phyloP scores from a whole-genome alignment of 64 coral and sea anemone genomes.

The Orbicella faveolata region DNA sequence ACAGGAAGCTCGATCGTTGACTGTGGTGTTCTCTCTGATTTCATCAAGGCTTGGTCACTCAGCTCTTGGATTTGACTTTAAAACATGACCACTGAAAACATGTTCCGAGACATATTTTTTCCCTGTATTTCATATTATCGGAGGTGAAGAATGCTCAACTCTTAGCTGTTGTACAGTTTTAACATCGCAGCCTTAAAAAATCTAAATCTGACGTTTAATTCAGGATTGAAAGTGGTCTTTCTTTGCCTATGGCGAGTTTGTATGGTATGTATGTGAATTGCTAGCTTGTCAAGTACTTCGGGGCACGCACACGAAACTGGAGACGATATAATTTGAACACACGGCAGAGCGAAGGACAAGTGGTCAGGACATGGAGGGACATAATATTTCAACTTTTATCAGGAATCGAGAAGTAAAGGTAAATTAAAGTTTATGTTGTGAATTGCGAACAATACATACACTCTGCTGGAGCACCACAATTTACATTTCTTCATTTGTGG shows the following conservation, averaged over 20 bases:
- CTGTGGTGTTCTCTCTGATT: not conserved
- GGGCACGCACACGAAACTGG: constrained; percentile 17
- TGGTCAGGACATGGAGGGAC: not conserved
- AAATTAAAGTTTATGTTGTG: not conserved
- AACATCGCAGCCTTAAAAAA: not conserved
- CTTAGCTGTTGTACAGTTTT: constrained; percentile 1
- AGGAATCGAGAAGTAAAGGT: constrained; percentile 43
- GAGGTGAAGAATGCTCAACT: not conserved
- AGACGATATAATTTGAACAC: not conserved
- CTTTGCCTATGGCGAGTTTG: not conserved
- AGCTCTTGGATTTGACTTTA: constrained; percentile 9
- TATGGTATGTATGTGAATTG: not conserved
- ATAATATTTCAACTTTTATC: constrained; percentile 26
- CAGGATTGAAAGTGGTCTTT: not conserved
- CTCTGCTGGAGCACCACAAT: not conserved
- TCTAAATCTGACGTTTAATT: not conserved
- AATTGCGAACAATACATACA: not conserved
- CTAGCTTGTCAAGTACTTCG: constrained; percentile 16
- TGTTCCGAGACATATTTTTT: not conserved
- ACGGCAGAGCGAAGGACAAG: not conserved
- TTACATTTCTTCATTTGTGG: not conserved
- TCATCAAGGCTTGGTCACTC: constrained; percentile 23
- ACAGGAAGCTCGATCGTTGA: too few species aligned
- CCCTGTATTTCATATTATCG: not conserved
- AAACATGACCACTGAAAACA: not conserved